Conservation (phyloP, 2,797 vertebrate species). For the Sebastes trivittatus region DNA sequence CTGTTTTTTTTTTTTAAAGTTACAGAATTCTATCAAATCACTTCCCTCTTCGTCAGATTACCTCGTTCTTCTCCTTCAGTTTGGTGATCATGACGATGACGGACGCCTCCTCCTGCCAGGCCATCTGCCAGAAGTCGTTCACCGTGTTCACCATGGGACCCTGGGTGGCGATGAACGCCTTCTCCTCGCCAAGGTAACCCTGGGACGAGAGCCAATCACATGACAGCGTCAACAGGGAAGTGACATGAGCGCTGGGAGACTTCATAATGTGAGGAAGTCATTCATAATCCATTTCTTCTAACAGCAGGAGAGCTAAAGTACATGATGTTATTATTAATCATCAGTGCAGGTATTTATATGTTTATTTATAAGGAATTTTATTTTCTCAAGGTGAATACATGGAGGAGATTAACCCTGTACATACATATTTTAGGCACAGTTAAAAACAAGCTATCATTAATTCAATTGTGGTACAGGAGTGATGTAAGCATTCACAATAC, state of each 20-base stretch:
- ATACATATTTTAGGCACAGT: no score
- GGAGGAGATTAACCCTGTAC: neutral
- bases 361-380: neutral
- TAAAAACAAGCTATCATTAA: no score
- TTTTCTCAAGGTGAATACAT: neutral
- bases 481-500: no score
- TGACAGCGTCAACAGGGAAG: neutral
- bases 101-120: conserved; percentile 93
- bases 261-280: no score
- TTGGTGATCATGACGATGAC: conserved; percentile 99
- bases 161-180: conserved; percentile 93
- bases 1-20: neutral
- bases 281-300: neutral
- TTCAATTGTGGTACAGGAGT: no score
- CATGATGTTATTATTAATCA: neutral
- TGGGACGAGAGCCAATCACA: conserved; percentile 60
- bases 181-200: conserved; percentile 91
- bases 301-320: neutral
- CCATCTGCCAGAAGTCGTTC: conserved; percentile 98
- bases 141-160: conserved; percentile 99
- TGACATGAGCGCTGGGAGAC: neutral
- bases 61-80: conserved; percentile 99
- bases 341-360: neutral
- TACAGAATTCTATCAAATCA: neutral
- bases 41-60: conserved; percentile 54